Base-by-base conservation (phyloP, 1,140 invertebrate species). In the Sarcophaga bullata region DNA sequence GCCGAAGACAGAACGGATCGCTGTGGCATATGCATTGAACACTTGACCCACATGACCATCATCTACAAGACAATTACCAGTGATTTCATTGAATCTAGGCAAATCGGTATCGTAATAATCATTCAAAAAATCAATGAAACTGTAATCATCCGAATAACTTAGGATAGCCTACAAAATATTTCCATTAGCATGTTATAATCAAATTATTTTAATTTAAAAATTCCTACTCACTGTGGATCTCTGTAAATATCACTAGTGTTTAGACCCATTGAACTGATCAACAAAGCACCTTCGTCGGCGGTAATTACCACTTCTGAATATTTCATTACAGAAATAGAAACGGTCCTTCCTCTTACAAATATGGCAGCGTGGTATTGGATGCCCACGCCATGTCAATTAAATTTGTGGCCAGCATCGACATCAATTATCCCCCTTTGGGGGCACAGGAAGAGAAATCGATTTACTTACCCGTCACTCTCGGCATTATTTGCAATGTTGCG, bases 221-320 rank as follows among this genome's bases (percentile, higher is more conserved):
- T 17, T 6, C 3, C 6, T 13, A 81, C 10, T 73, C 72, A 84
- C 3, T 84, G 83, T 54, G 85, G 85, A 78, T 89, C 86, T 0
- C 88, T 87, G 80, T 89, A 89, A 19, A 89, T 87, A 50, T 94
- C 92, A n/a, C 91, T 89, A 58, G 91, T 90, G 13, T 92, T 90
- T 48, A 94, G 86, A 84, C 93, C 93, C 94, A 84, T 95, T 95
- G 84, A 94, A 95, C 0, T 94, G 93, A 85, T 93, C n/a, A 95
- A 85, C 94, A 95, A 58, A 93, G n/a, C 88, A 0, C 94, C 94
- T 87, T 94, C 94, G 84, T 95, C 94, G 0, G 94, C 94, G 58
- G n/a, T n/a, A n/a, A 94, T 84, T 47, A 94, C 88, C 81, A 88
- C 85, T 76, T 87, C n/a, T 85, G 17, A 89, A 87, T 11, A 89